Percentiles rank a stretch among this genome's conserved stretches.
phyloP scores from a whole-genome alignment of 2,113 vertebrate genomes.

The Callaeas wilsoni region DNA sequence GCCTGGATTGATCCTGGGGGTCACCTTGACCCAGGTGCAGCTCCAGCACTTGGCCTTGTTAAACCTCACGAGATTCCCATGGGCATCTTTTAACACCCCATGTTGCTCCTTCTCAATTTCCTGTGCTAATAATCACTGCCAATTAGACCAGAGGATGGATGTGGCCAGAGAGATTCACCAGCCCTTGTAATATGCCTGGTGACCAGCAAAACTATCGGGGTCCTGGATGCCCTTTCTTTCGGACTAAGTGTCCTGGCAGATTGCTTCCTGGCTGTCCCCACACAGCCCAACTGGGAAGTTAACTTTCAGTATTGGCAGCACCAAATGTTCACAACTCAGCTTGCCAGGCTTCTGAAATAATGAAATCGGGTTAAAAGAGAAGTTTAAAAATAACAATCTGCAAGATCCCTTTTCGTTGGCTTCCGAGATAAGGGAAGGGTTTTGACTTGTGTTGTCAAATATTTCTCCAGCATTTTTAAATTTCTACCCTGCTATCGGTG shows the following conservation, averaged over 20 bases:
- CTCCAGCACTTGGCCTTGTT: neutral
- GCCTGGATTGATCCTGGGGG: accelerated
- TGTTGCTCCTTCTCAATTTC: neutral
- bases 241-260: neutral
- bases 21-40: accelerated
- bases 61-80: neutral
- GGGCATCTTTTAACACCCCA: neutral
- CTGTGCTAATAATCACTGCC: neutral
- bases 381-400: neutral
- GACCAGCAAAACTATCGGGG: accelerated
- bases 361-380: neutral
- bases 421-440: neutral
- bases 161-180: neutral
- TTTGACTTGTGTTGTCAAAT: neutral
- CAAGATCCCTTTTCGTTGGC: neutral
- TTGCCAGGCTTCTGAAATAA: conserved; percentile 21
- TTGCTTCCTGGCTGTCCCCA: neutral
- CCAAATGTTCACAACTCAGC: neutral
- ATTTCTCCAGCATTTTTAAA: neutral
- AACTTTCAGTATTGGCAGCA: neutral
- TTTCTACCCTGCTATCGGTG: neutral
- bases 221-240: neutral
- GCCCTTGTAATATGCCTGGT: neutral
- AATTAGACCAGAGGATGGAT: neutral
- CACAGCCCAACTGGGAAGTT: neutral